phyloP scores from a whole-genome alignment of 2,797 vertebrate species.

The Sarcoramphus papa region DNA sequence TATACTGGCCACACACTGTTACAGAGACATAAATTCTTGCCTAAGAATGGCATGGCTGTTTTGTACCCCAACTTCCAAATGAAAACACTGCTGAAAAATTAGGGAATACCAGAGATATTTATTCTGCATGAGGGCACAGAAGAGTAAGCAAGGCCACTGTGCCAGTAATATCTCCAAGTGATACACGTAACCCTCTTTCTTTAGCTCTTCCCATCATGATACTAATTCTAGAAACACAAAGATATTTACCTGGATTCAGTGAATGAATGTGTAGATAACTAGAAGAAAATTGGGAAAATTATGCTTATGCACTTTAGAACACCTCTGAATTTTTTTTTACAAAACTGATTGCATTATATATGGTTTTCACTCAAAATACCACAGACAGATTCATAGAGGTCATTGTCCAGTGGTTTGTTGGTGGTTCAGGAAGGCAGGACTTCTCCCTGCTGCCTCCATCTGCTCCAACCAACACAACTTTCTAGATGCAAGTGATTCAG shows the following conservation, averaged over 20 bases:
- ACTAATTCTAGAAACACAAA: not conserved
- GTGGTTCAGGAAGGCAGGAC: not conserved
- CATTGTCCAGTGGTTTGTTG: not conserved
- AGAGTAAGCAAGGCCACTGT: not conserved
- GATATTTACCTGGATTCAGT: not conserved
- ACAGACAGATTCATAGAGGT: not conserved
- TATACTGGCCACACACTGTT: slow-evolving; percentile 3
- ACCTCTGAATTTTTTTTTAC: not conserved
- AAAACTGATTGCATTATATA: not conserved
- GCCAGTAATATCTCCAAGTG: not conserved
- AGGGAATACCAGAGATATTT: not conserved
- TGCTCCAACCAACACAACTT: not conserved
- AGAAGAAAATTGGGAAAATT: not conserved
- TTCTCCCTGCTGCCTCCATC: not conserved
- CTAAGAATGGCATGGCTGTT: slow-evolving; percentile 2
- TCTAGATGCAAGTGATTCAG: not conserved
- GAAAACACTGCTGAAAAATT: slow-evolving; percentile 5
- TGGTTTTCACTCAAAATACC: not conserved
- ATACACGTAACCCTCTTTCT: not conserved
- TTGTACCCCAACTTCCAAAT: not conserved
- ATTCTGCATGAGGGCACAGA: not conserved
- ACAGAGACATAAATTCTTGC: not conserved
- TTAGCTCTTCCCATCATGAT: not conserved
- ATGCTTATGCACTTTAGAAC: not conserved
- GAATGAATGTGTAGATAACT: not conserved